Evolutionary conservation across 2,888 invertebrate genomes (phyloP).

Genomic region (Dryomyza anilis): DNA sequence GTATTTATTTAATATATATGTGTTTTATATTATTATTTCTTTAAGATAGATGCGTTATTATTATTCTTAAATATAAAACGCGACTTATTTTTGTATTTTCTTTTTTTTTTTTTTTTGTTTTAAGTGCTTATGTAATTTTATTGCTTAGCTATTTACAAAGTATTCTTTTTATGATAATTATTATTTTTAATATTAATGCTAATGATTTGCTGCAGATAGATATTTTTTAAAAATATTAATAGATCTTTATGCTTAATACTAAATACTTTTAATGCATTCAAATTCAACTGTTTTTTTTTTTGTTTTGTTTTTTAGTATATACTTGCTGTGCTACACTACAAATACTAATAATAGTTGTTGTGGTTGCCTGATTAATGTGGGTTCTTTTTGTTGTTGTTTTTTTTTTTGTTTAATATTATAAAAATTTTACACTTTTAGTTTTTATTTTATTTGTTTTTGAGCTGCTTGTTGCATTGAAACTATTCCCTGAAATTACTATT

Average conservation of each 20-base stretch:
- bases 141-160: slow-evolving; percentile 17
- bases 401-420: slow-evolving; percentile 1
- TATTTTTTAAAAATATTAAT: neutral
- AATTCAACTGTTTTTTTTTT: slow-evolving; percentile 1
- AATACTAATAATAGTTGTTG: neutral
- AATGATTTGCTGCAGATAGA: neutral
- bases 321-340: neutral
- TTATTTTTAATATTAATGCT: neutral
- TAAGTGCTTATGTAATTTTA: slow-evolving; percentile 4
- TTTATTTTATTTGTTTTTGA: neutral
- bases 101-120: no score
- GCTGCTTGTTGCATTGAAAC: slow-evolving; percentile 11
- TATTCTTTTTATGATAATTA: neutral
- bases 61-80: slow-evolving; percentile 3
- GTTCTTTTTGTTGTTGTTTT: no score
- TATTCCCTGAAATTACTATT: slow-evolving; percentile 20
- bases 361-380: no score
- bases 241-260: neutral
- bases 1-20: slow-evolving; percentile 19
- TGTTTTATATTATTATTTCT: neutral
- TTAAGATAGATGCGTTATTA: neutral
- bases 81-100: neutral
- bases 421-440: slow-evolving; percentile 6
- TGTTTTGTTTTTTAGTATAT: neutral
- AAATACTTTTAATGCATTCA: neutral